Evolutionary conservation across 2,797 vertebrate genomes (phyloP), one percentile per base, ranked within the genome.

Genomic region (Phoebastria nigripes): DNA sequence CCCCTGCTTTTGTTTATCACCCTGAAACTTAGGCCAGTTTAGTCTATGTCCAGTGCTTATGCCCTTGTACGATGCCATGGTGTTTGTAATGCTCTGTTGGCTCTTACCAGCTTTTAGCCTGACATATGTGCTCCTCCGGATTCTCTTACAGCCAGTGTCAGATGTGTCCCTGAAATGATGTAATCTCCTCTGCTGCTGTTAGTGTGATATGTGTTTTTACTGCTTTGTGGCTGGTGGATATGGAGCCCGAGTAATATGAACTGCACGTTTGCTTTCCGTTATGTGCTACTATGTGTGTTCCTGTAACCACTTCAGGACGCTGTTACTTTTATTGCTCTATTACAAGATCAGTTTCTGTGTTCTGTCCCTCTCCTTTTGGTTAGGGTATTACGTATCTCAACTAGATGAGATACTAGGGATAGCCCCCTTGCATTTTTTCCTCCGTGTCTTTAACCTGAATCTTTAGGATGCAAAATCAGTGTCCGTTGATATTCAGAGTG

Each of bases 1-100:
- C 54, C 29, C n/a, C 54, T 84, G 13, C 84, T 93, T 93, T 93
- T 95, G 90, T 94, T 86, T 72, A 56, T 55, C 42, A 55, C 42
- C 35, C 76, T 86, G 73, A 63, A 78, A 51, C 47, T 72, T n/a
- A 11, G 42, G 8, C 54, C 39, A 55, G 46, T 93, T 91, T 82
- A 85, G 69, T 78, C 51, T 94, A 3, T 44, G 25, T 46, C 51
- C 55, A 55, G 37, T 63, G 20, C 24, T 6, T n/a, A 19, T 81
- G 49, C 42, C 69, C 82, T 73, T 82, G 44, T 78, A 22, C 1
- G 1, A 39, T 65, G 55, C 79, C 41, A 9, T 72, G 71, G 31
- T 62, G 39, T 47, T 82, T 55, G 33, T 24, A 55, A 35, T 59
- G 76, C n/a, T 72, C 33, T 47, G 2, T 56, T 90, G 79, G 69